Conservation (phyloP, 1,140 invertebrate genomes). For the Drosophila subobscura region DNA sequence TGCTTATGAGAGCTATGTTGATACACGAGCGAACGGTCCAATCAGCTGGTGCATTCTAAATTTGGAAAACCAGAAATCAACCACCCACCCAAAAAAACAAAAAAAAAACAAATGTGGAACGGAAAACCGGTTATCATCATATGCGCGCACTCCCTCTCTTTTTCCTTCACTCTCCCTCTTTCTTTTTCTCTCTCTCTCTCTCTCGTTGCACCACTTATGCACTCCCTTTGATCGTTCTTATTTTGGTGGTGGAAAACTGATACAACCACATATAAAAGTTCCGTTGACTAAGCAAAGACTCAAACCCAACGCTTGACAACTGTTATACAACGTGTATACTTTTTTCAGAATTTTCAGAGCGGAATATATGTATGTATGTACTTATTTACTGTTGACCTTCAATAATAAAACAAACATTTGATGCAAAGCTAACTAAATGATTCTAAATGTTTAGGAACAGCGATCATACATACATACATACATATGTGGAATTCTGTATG, state of each 20-base stretch:
- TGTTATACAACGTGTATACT: conserved; percentile 24
- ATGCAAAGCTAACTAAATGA: no score
- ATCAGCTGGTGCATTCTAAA: conserved; percentile 30
- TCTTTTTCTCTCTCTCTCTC: conserved; percentile 1
- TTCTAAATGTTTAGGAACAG: no score
- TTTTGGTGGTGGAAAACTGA: conserved; percentile 34
- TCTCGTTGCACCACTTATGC: conserved; percentile 1
- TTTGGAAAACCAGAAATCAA: conserved; percentile 15
- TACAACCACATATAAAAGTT: conserved; percentile 18
- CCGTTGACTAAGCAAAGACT: conserved; percentile 19
- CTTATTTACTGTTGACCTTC: no score
- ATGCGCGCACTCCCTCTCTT: not conserved
- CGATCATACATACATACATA: no score
- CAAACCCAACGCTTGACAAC: conserved; percentile 25
- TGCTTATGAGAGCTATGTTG: not conserved
- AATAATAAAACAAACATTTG: no score
- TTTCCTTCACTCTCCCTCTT: not conserved
- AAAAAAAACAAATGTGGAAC: conserved; percentile 22
- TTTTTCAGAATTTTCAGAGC: no score
- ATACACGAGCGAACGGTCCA: conserved; percentile 21
- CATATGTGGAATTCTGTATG: no score
- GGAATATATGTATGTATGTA: no score
- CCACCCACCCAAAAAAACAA: not conserved
- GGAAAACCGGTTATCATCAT: conserved; percentile 42
- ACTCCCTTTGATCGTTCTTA: conserved; percentile 14